These are phyloP conservation scores for Tigriopus californicus DNA, from an alignment of 2,888 invertebrate species.

Conservation along the genomic window DNA sequence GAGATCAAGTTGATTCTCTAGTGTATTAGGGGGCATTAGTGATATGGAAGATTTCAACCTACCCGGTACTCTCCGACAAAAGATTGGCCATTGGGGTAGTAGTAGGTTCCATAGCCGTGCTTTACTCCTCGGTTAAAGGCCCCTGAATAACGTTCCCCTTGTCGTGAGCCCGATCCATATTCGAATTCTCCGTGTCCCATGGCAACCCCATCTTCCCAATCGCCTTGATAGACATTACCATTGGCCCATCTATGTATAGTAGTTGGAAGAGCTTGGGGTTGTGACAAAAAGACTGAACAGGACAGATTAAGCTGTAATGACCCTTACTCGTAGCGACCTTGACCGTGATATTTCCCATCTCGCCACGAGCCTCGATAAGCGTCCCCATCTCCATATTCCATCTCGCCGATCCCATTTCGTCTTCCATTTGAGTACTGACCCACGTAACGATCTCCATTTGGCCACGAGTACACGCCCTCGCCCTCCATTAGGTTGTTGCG, in stretches of 20 bases:
- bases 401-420: constrained; percentile 7
- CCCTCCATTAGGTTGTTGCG: background rate
- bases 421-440: background rate
- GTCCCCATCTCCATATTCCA: constrained; percentile 2
- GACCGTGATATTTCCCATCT: background rate
- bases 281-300: too few relatives aligned
- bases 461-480: background rate
- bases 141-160: too few relatives aligned
- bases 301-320: too few relatives aligned
- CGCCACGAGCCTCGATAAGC: background rate
- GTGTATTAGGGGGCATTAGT: too few relatives aligned
- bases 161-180: background rate
- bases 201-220: background rate
- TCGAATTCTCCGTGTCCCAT: background rate
- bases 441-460: background rate
- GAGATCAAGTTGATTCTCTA: too few relatives aligned
- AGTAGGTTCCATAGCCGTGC: too few relatives aligned
- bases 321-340: background rate
- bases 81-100: too few relatives aligned
- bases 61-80: too few relatives aligned
- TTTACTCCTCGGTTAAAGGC: too few relatives aligned
- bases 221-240: background rate
- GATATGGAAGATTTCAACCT: too few relatives aligned
- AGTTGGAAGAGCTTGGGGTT: background rate
- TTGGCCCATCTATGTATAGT: background rate